Percentiles rank a stretch among this genome's conserved stretches.
phyloP scores from a whole-genome alignment of 2,797 vertebrate species.

The Lacerta bilineata region DNA sequence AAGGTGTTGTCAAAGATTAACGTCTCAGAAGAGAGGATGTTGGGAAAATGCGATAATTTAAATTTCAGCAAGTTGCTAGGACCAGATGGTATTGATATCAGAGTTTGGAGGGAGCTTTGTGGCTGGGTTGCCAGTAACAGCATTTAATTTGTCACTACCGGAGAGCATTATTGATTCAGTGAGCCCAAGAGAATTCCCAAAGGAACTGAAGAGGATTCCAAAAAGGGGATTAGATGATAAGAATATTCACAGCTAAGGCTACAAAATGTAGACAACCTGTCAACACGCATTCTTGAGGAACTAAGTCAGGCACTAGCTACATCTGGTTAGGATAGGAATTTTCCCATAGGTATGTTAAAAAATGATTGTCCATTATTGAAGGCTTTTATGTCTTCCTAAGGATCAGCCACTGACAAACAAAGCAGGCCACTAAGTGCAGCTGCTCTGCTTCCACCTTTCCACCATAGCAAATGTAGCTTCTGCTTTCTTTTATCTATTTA shows the following conservation, averaged over 20 bases:
- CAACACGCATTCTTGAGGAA: background rate
- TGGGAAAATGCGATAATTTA: constrained; percentile 26
- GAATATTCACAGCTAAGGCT: constrained; percentile 13
- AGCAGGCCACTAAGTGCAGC: constrained; percentile 16
- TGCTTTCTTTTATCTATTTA: background rate
- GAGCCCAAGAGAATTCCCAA: constrained; percentile 1
- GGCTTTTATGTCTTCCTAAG: constrained; percentile 18
- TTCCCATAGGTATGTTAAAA: background rate
- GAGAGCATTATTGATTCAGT: background rate
- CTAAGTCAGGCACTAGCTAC: background rate
- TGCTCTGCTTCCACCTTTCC: background rate
- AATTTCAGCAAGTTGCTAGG: constrained; percentile 17
- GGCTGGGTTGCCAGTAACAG: background rate
- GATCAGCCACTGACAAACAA: constrained; percentile 8
- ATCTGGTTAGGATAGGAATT: constrained; percentile 2
- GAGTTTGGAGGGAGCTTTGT: background rate
- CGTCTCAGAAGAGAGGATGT: background rate
- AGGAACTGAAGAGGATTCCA: background rate
- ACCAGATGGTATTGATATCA: background rate
- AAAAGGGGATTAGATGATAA: constrained; percentile 34
- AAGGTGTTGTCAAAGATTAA: constrained; percentile 27
- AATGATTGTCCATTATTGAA: constrained; percentile 16
- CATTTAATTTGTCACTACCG: accelerated
- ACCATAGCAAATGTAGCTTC: background rate
- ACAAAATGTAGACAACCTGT: background rate